Evolutionary conservation across 2,888 invertebrate species (phyloP).

Genomic region (Ariolimax columbianus): DNA sequence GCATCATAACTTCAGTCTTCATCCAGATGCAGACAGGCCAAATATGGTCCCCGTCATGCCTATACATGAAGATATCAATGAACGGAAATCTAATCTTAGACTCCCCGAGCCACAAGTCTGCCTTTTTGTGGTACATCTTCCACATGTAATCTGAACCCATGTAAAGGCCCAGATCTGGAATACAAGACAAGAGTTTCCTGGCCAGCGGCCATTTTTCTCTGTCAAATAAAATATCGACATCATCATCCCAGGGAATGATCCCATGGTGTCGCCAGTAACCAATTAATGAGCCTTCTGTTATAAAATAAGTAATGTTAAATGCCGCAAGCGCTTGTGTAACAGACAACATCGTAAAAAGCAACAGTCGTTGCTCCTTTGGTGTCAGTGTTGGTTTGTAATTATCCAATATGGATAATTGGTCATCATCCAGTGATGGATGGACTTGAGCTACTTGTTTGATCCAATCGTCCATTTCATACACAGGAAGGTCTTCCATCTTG

Average conservation of each 20-base stretch:
- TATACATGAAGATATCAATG: constrained; percentile 53
- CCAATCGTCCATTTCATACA: constrained; percentile 42
- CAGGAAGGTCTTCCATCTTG: constrained; percentile 37
- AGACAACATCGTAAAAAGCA: constrained; percentile 45
- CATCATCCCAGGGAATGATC: constrained; percentile 54
- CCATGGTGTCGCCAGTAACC: constrained; percentile 53
- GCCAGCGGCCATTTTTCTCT: constrained; percentile 48
- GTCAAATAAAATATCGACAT: constrained; percentile 50
- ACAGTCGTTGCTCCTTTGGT: constrained; percentile 42
- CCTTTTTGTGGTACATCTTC: constrained; percentile 48
- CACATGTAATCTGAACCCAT: constrained; percentile 57
- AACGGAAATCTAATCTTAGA: constrained; percentile 51
- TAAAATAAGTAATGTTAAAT: constrained; percentile 52
- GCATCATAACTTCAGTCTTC: constrained; percentile 49
- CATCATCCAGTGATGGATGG: constrained; percentile 16
- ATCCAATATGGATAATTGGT: constrained; percentile 27
- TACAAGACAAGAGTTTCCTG: constrained; percentile 50
- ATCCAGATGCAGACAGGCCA: constrained; percentile 56
- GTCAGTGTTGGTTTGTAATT: constrained; percentile 52
- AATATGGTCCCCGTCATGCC: constrained; percentile 46
- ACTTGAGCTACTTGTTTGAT: background rate
- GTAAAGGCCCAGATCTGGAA: constrained; percentile 48
- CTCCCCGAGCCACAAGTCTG: constrained; percentile 50
- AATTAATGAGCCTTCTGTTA: constrained; percentile 51
- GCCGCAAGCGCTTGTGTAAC: constrained; percentile 46